phyloP scores from a whole-genome alignment of 2,888 invertebrate genomes.

The Meliscaeva auricollis region DNA sequence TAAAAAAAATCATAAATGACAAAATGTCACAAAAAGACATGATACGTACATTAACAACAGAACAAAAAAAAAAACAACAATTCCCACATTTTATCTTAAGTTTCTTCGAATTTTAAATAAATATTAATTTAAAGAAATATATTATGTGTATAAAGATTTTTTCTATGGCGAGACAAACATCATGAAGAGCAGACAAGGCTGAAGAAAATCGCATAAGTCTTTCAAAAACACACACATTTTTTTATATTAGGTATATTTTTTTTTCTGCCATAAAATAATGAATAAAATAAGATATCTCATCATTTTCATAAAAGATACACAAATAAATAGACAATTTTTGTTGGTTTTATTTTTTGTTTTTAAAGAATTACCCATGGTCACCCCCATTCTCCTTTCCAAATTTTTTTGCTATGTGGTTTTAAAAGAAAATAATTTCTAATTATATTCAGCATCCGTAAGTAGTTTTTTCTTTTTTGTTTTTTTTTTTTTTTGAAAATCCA shows the following conservation, averaged over 20 bases:
- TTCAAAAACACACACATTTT: not conserved
- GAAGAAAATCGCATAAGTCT: slow-evolving; percentile 30
- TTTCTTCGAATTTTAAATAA: slow-evolving; percentile 32
- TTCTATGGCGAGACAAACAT: slow-evolving; percentile 59
- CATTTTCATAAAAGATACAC: slow-evolving; percentile 9
- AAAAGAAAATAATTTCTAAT: slow-evolving; percentile 15
- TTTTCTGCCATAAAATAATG: slow-evolving; percentile 25
- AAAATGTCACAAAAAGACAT: slow-evolving; percentile 38
- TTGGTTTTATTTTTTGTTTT: not conserved
- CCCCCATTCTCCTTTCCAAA: not conserved
- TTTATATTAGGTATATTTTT: not conserved
- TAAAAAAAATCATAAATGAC: slow-evolving; percentile 41
- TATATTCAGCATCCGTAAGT: slow-evolving; percentile 24
- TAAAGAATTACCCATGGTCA: not conserved
- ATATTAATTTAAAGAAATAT: not conserved
- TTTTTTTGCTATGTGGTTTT: not conserved
- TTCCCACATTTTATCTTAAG: slow-evolving; percentile 10
- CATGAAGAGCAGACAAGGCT: slow-evolving; percentile 56
- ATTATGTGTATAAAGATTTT: slow-evolving; percentile 9
- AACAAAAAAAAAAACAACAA: slow-evolving; percentile 6
- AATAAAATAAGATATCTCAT: slow-evolving; percentile 30
- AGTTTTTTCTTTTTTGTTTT: slow-evolving; percentile 3
- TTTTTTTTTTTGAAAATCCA: not conserved
- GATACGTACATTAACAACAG: slow-evolving; percentile 26
- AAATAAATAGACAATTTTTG: slow-evolving; percentile 16